A percentile compares a stretch with the other conserved stretches of the same genome.
Evolutionary conservation across 2,888 invertebrate genomes (phyloP).

Genomic region (Sylvicola cinctus): DNA sequence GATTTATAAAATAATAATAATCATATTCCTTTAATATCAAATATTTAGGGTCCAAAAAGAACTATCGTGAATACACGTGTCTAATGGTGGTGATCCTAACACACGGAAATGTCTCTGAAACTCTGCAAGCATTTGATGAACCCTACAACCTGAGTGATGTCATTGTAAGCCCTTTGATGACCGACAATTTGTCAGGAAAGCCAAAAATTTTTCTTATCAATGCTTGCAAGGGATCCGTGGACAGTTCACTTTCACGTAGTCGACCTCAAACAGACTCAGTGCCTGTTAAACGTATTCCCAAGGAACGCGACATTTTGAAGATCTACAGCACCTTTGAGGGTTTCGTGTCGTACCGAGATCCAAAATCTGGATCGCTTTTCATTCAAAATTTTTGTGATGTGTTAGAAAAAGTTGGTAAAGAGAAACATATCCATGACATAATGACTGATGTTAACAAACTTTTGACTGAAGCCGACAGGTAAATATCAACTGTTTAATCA

Average conservation of each 20-base stretch:
- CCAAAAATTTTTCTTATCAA: conserved; percentile 23
- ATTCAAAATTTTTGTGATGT: conserved; percentile 18
- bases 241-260: neutral
- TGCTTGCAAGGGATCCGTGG: conserved; percentile 19
- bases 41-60: conserved; percentile 15
- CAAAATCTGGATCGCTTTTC: conserved; percentile 17
- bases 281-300: neutral
- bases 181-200: conserved; percentile 17
- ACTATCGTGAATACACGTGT: conserved; percentile 16
- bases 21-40: too few species aligned
- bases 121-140: conserved; percentile 17
- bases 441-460: conserved; percentile 11
- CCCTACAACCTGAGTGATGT: conserved; percentile 17
- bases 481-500: too few species aligned
- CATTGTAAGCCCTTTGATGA: conserved; percentile 18
- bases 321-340: conserved; percentile 24
- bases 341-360: conserved; percentile 19
- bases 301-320: conserved; percentile 16
- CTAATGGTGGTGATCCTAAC: conserved; percentile 18
- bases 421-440: conserved; percentile 16
- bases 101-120: conserved; percentile 19
- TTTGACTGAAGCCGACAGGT: neutral
- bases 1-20: too few species aligned
- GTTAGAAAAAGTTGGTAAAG: conserved; percentile 12
- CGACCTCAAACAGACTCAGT: neutral